Base-by-base conservation (phyloP, 2,113 vertebrate genomes). In the Hypocryptadius cinnamomeus region DNA sequence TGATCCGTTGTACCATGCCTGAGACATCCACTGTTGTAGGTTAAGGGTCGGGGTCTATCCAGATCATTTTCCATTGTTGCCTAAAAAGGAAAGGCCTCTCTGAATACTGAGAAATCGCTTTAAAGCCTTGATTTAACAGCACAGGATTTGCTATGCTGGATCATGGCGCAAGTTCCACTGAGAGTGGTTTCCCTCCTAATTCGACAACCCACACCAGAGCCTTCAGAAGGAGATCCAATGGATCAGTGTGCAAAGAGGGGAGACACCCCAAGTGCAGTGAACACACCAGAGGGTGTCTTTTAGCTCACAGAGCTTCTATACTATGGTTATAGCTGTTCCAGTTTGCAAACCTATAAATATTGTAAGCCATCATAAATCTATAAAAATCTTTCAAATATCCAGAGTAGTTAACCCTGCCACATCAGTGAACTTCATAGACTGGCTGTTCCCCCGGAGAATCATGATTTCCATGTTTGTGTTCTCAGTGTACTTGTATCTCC, bases 21-120 rank as follows among this genome's bases (percentile, higher is more conserved):
- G 89, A 96, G 90, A 95, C 54, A 66, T 89, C 94, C 94, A 87
- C 77, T 94, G 85, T 70, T 94, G 89, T 73, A 71, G 77, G 96
- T 96, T 95, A 96, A 94, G 89, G 96, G 92, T 97, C 94, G 92
- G 89, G n/a, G 79, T 84, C 94, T 96, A 87, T 91, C 92, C 91
- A 91, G 94, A 96, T 95, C 90, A 87, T 80, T 92, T 87, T 79
- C 68, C n/a, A 82, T 91, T 95, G 95, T 96, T 85, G 64, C 44
- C 56, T 92, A 80, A 87, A 93, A 93, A 94, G 63, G 74, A 79
- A 88, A 89, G 68, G 47, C 56, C 61, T 80, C 61, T 80, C 64
- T 86, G 87, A 94, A 95, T 85, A 84, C 85, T 39, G 21, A 81
- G 70, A 91, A 93, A 95, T 66, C 11, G 0, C 69, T 95, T 95